Conservation (phyloP, 2,888 invertebrate genomes). For the Endomychus coccineus region DNA sequence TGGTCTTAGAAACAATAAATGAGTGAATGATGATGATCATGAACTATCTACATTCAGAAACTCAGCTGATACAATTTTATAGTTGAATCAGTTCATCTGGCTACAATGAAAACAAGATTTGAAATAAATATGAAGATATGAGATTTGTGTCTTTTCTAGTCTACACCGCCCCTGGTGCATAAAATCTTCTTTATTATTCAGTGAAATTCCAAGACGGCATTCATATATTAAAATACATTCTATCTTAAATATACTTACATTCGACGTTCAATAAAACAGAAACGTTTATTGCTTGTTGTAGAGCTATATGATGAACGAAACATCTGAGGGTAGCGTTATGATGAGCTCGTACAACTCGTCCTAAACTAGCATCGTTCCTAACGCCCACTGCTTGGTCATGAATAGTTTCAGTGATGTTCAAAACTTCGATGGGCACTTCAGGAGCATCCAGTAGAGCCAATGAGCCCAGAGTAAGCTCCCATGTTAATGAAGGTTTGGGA, state of each 20-base stretch:
- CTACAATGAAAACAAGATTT: no score
- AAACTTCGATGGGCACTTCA: slow-evolving; percentile 49
- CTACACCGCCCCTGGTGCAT: no score
- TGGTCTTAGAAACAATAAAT: no score
- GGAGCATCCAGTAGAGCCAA: slow-evolving; percentile 52
- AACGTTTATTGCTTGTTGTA: slow-evolving; percentile 51
- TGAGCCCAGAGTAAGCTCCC: slow-evolving; percentile 57
- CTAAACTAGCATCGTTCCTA: slow-evolving; percentile 58
- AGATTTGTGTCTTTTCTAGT: no score
- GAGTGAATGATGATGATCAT: no score
- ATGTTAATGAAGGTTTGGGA: slow-evolving; percentile 59
- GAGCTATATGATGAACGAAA: slow-evolving; percentile 63
- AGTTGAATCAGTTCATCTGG: no score
- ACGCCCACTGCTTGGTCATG: slow-evolving; percentile 43
- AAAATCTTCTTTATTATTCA: no score
- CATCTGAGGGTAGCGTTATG: slow-evolving; percentile 83
- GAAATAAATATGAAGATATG: no score
- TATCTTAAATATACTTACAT: slow-evolving; percentile 53
- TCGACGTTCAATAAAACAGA: slow-evolving; percentile 57
- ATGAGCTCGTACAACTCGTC: slow-evolving; percentile 71
- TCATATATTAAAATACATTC: no score
- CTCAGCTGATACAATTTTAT: no score
- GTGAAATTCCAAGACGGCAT: no score
- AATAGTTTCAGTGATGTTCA: slow-evolving; percentile 43
- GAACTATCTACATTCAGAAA: no score